Evolutionary conservation across 2,888 invertebrate genomes (phyloP), one percentile per base, ranked within the genome.

Genomic region (Nipponacmea schrenckii): DNA sequence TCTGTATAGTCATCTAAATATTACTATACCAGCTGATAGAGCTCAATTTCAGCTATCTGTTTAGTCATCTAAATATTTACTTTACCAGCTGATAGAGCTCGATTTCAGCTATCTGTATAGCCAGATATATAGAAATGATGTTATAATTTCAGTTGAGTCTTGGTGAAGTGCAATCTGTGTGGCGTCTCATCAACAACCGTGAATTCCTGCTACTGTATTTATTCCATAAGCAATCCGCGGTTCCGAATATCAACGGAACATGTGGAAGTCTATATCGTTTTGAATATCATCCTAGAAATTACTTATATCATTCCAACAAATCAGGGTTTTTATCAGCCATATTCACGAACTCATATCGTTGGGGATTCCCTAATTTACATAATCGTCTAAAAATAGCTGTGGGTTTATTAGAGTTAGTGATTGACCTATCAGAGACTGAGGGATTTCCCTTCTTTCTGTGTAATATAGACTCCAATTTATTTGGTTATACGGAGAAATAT

Each of bases 321-420:
- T n/a, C 12, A 27, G 26, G 26, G n/a, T 15, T 64, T 3, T 15
- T 64, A n/a, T 31, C 64, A 2, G 10, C 44, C 17, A n/a, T 64
- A 10, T 64, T 20, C 27, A 27, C 20, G 14, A 64, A 64, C 12
- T n/a, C 64, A 39, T 44, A 64, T 44, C 31, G 39, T n/a, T 64
- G 31, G 31, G 31, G 44, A 26, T 27, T 64, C 24, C 64, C 64
- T 2, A 20, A 3, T 10, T 64, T 20, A 27, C 20, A 64, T n/a
- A 31, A 64, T n/a, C 31, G 44, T n/a, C 24, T 44, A 15, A 64
- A 44, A 44, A 27, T 64, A n/a, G 64, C n/a, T n/a, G n/a, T 64
- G 10, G 64, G 64, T 39, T 44, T 64, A n/a, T 20, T 64, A 39
- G 64, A 64, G 27, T 27, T 64, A 20, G 64, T 27, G n/a, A 27